These are phyloP conservation scores for Euplagia quadripunctaria DNA, from an alignment of 2,888 invertebrate species.

Conservation along the genomic window DNA sequence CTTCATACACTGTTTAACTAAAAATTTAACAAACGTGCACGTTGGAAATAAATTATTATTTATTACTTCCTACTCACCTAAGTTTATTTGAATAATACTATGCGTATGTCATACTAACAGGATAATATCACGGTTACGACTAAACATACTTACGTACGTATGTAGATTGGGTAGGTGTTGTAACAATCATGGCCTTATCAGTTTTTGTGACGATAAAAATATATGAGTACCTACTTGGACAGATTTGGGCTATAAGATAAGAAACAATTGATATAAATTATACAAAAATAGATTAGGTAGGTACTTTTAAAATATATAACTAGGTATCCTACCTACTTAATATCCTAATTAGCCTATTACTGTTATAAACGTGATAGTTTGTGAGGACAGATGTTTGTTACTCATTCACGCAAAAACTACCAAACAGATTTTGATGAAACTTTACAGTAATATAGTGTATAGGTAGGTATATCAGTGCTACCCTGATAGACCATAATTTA, in stretches of 20 bases:
- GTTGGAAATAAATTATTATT: not conserved
- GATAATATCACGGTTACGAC: constrained; percentile 31
- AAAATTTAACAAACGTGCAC: constrained; percentile 1
- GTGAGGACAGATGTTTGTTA: too few species aligned
- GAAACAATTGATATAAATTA: constrained; percentile 8
- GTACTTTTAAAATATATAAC: not conserved
- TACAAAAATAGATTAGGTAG: not conserved
- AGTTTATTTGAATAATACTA: constrained; percentile 12
- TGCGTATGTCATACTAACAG: constrained; percentile 32
- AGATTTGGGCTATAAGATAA: constrained; percentile 33
- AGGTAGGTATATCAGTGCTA: too few species aligned
- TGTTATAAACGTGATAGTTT: too few species aligned
- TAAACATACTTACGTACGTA: constrained; percentile 35
- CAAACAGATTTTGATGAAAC: too few species aligned
- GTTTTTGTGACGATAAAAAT: constrained; percentile 14
- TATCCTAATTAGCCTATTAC: too few species aligned
- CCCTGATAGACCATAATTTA: too few species aligned
- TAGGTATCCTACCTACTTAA: too few species aligned
- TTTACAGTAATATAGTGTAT: too few species aligned
- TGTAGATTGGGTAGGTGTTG: constrained; percentile 18
- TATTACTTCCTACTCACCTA: constrained; percentile 37
- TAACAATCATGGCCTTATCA: constrained; percentile 37
- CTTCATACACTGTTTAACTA: not conserved
- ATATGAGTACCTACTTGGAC: constrained; percentile 6
- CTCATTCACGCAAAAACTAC: too few species aligned